Base-by-base conservation (phyloP, 2,888 invertebrate species). In the Sinodicranocentrus sp. region DNA sequence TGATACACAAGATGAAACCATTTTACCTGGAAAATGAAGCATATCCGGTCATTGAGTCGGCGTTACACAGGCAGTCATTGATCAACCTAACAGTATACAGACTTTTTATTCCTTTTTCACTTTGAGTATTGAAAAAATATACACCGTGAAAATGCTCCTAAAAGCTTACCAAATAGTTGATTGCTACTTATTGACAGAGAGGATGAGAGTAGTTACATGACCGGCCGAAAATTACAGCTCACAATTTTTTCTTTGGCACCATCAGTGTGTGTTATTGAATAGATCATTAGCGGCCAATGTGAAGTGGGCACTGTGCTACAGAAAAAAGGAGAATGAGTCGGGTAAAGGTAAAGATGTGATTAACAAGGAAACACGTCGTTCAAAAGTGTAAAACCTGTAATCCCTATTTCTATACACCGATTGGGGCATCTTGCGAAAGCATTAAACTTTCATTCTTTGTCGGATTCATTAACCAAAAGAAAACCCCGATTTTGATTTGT, bases 241-340 rank as follows among this genome's bases (percentile, higher is more conserved):
- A 48, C 28, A 21, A 54, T 43, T 70, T 23, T 19, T 59, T 54
- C 70, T 72, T 79, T 68, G 84, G 84, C 84, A 84, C 84, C 84
- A 84, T 73, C 61, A 61, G 28, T 79, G 78, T 70, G 63, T 73
- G 59, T 84, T 73, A 84, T 84, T 84, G 78, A 79, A 79, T 84
- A 73, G 68, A 70, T 84, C 79, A 84, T 84, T 79, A 84, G 84
- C 75, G 73, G 70, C 78, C 61, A 78, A 57, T 78, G 68, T 17
- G n/a, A n/a, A n/a, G n/a, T n/a, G n/a, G n/a, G n/a, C n/a, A n/a
- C n/a, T n/a, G n/a, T n/a, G n/a, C n/a, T n/a, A n/a, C n/a, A n/a
- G n/a, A n/a, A n/a, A n/a, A n/a, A n/a, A n/a, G n/a, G n/a, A n/a
- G n/a, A n/a, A n/a, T n/a, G n/a, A n/a, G n/a, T n/a, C n/a, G n/a